These are phyloP conservation scores for Ormia ochracea DNA, from an alignment of 2,888 invertebrate genomes.

Conservation along the genomic window DNA sequence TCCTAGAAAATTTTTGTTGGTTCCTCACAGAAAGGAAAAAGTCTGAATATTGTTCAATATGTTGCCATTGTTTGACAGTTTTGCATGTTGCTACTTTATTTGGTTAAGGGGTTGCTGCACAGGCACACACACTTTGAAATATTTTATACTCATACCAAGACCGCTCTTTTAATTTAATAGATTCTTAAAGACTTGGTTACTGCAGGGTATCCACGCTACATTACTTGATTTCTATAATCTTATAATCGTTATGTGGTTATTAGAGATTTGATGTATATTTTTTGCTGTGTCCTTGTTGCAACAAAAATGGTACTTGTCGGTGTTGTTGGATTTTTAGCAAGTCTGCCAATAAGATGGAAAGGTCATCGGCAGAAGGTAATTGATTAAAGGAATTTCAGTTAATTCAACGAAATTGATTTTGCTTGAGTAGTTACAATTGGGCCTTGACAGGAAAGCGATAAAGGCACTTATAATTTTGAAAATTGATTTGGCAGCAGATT, in stretches of 20 bases:
- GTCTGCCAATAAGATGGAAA: conserved; percentile 53
- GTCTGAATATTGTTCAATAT: conserved; percentile 58
- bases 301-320: conserved; percentile 8
- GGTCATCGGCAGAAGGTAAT: conserved; percentile 40
- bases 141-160: background rate
- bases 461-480: background rate
- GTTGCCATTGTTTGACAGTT: conserved; percentile 61
- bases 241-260: conserved; percentile 62
- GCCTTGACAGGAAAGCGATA: background rate
- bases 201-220: conserved; percentile 58
- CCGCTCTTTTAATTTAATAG: conserved; percentile 47
- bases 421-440: background rate
- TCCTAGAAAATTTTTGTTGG: conserved; percentile 27
- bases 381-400: conserved; percentile 35
- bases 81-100: conserved; percentile 43
- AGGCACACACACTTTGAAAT: background rate
- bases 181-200: conserved; percentile 60
- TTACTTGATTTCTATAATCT: conserved; percentile 62
- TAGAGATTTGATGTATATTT: conserved; percentile 44
- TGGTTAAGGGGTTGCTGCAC: conserved; percentile 25
- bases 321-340: conserved; percentile 32
- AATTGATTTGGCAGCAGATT: background rate
- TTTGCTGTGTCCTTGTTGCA: background rate
- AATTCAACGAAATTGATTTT: conserved; percentile 58
- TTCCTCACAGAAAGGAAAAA: conserved; percentile 9